Conservation (phyloP, 1,140 invertebrate genomes). For the Megalopta genalis region DNA sequence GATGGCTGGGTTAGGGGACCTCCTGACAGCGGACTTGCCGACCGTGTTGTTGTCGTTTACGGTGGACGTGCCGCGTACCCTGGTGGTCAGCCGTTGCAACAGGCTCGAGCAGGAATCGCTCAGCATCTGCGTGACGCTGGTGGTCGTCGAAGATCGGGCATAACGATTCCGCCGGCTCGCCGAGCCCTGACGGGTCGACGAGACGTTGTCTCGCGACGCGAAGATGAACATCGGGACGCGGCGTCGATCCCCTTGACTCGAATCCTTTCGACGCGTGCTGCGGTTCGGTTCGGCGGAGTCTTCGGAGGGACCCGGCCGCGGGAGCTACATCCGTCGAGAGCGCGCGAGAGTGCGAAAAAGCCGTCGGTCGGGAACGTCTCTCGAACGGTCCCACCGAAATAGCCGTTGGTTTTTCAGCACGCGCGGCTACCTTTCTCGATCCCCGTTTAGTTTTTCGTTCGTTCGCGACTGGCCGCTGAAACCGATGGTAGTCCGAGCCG, state of each 20-base stretch:
- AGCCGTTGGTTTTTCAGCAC: too few relatives aligned
- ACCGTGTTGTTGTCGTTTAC: slow-evolving; percentile 57
- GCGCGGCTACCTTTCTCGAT: background rate
- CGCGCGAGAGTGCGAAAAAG: too few relatives aligned
- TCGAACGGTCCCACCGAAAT: too few relatives aligned
- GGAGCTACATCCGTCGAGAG: background rate
- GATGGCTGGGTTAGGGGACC: slow-evolving; percentile 55
- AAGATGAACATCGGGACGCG: slow-evolving; percentile 72
- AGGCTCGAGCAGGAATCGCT: slow-evolving; percentile 91
- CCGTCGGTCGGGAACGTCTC: too few relatives aligned
- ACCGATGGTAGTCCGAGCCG: background rate
- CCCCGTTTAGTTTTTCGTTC: slow-evolving; percentile 22
- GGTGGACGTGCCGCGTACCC: slow-evolving; percentile 85
- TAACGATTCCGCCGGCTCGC: slow-evolving; percentile 81
- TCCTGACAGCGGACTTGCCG: slow-evolving; percentile 1
- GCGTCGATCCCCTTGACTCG: too few relatives aligned
- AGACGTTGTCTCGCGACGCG: slow-evolving; percentile 72
- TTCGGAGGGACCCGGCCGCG: background rate
- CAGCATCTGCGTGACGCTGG: slow-evolving; percentile 91
- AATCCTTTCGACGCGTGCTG: too few relatives aligned
- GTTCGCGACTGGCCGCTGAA: background rate
- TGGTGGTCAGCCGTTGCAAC: slow-evolving; percentile 87
- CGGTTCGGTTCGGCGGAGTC: too few relatives aligned
- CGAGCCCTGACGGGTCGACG: slow-evolving; percentile 72
- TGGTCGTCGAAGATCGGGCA: slow-evolving; percentile 86